phyloP scores from a whole-genome alignment of 2,113 vertebrate species.

The Odobenus rosmarus region DNA sequence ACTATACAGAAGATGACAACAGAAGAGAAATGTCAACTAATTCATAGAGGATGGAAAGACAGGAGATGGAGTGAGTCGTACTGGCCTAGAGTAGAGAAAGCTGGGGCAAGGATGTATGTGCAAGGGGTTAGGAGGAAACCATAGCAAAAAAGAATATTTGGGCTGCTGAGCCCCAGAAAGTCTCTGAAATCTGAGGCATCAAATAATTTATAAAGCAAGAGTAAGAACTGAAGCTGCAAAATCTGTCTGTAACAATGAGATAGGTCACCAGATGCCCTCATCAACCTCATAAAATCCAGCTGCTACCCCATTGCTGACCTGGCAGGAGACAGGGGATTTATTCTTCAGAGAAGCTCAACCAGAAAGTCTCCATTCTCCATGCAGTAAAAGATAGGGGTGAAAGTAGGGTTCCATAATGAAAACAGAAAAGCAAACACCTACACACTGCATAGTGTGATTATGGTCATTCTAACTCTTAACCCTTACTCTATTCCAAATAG shows the following conservation, averaged over 20 bases:
- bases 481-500: not conserved
- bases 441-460: not conserved
- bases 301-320: not conserved
- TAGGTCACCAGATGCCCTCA: not conserved
- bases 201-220: not conserved
- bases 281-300: not conserved
- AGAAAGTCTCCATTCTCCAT: not conserved
- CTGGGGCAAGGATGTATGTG: not conserved
- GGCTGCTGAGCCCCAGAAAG: not conserved
- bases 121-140: not conserved
- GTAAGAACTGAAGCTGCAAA: not conserved
- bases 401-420: not conserved
- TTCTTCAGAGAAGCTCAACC: not conserved
- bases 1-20: not conserved
- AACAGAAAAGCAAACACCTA: not conserved
- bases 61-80: too few relatives aligned
- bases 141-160: not conserved
- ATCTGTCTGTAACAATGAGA: not conserved
- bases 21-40: not conserved
- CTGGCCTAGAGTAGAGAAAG: not conserved
- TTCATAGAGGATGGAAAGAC: not conserved
- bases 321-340: not conserved
- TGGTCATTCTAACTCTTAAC: not conserved
- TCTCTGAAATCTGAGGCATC: not conserved
- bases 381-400: not conserved